Evolutionary conservation across 2,797 vertebrate genomes (phyloP).

Genomic region (Pseudomugil tenellus): DNA sequence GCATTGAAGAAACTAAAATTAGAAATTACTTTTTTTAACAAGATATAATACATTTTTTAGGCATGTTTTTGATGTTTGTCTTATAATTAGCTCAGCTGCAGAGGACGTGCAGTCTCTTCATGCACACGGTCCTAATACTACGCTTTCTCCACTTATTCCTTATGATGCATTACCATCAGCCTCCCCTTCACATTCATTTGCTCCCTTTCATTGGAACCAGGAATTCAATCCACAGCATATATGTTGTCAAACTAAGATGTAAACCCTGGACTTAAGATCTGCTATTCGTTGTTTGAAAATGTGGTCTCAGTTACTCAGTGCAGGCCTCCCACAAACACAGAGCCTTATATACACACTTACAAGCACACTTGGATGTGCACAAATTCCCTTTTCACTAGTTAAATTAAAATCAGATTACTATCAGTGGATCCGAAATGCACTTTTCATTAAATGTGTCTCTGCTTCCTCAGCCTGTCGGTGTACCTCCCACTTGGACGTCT

Average conservation of each 20-base stretch:
- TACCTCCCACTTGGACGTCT: constrained; percentile 59
- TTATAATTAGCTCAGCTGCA: neutral
- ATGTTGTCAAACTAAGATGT: constrained; percentile 72
- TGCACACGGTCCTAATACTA: constrained; percentile 56
- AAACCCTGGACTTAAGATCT: constrained; percentile 71
- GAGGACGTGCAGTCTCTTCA: constrained; percentile 2
- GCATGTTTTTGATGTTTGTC: too few species aligned
- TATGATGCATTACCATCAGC: constrained; percentile 36
- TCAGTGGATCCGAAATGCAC: constrained; percentile 63
- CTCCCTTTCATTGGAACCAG: constrained; percentile 53
- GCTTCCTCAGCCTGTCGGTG: constrained; percentile 61
- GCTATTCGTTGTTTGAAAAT: constrained; percentile 71
- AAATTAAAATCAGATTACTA: constrained; percentile 80
- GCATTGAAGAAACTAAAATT: too few species aligned
- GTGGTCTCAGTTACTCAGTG: constrained; percentile 70
- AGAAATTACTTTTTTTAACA: too few species aligned
- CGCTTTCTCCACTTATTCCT: constrained; percentile 51
- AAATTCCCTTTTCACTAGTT: constrained; percentile 64
- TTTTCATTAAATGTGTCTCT: constrained; percentile 64
- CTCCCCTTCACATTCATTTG: constrained; percentile 60
- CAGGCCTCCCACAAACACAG: constrained; percentile 49
- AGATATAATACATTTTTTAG: too few species aligned
- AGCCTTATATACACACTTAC: constrained; percentile 42
- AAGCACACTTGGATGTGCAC: constrained; percentile 50
- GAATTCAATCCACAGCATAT: constrained; percentile 65